Base-by-base conservation (phyloP, 2,888 invertebrate genomes). In the Eupithecia exiguata region DNA sequence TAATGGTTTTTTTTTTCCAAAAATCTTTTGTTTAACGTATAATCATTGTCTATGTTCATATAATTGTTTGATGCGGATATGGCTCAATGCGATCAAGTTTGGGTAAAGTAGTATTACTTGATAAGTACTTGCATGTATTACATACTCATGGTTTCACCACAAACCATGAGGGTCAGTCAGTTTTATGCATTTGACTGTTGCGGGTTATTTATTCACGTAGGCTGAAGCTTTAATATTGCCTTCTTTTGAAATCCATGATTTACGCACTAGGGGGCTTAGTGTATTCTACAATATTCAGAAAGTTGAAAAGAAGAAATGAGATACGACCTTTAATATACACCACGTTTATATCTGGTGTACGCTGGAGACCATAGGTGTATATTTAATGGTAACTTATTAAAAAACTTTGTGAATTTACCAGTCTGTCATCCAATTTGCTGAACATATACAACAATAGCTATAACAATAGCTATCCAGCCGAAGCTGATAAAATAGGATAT, bases 241-340 rank as follows among this genome's bases (percentile, higher is more conserved):
- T 66, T 66, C 66, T 66, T 66, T 66, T 66, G 66, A 66, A 66
- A 43, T 38, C 7, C 14, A 40, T 66, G 66, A 66, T 49, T 68
- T 68, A 49, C 68, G 30, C 25, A 43, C 30, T 66, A 40, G 12
- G 36, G 46, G 46, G 49, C 38, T 68, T 49, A 21, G 49, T 40
- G 40, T 38, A 16, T 66, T 66, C 66, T 66, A 21, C 25, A 66
- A 66, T 40, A 66, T 66, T 66, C 36, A 43, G 66, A 21, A 66
- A 40, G 40, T 36, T 65, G 36, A 65, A 65, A 65, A 65, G 63
- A 65, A 36, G 63, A 12, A 65, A 65, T 35, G 36, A 65, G 36
- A 36, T 36, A 65, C 35, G 63, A 65, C 63, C 35, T 65, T 65
- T n/a, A 38, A 38, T 38, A 58, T 53, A 58, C 25, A 25, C 25